Conservation (phyloP, 2,113 vertebrate genomes). For the Limanda limanda region DNA sequence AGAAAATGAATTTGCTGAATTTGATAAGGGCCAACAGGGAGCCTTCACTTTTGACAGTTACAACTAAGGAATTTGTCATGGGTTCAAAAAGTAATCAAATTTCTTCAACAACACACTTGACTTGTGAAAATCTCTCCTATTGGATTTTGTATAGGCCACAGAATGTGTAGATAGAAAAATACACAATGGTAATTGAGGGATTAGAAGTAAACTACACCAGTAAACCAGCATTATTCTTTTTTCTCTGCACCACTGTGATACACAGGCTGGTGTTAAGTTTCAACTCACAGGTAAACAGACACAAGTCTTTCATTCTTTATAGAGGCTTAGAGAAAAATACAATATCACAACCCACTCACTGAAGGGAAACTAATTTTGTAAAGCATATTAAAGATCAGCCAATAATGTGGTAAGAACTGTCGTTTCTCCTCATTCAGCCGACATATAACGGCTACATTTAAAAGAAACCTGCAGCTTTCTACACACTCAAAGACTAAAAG, state of each 20-base stretch:
- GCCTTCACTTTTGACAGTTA: slow-evolving; percentile 84
- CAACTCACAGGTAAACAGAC: slow-evolving; percentile 63
- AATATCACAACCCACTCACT: slow-evolving; percentile 15
- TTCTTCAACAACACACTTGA: slow-evolving; percentile 78
- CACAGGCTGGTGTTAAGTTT: slow-evolving; percentile 64
- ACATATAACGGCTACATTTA: slow-evolving; percentile 6
- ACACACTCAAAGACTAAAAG: slow-evolving; percentile 4
- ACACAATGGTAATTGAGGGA: slow-evolving; percentile 80
- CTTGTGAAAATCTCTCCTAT: slow-evolving; percentile 79
- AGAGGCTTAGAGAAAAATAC: slow-evolving; percentile 39
- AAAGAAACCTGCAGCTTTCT: slow-evolving; percentile 25
- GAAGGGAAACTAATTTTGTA: slow-evolving; percentile 23
- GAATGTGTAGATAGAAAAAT: slow-evolving; percentile 70
- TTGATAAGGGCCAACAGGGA: slow-evolving; percentile 86
- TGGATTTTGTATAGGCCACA: slow-evolving; percentile 75
- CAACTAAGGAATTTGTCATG: slow-evolving; percentile 83
- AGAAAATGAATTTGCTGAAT: slow-evolving; percentile 84
- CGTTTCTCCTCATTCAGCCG: slow-evolving; percentile 5
- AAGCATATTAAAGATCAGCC: slow-evolving; percentile 26
- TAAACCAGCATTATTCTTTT: slow-evolving; percentile 67
- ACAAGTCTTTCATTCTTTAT: slow-evolving; percentile 34
- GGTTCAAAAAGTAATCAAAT: slow-evolving; percentile 84
- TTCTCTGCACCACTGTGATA: slow-evolving; percentile 64
- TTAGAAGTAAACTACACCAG: slow-evolving; percentile 71
- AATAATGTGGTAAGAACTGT: background rate